Evolutionary conservation across 2,888 invertebrate genomes (phyloP).

Genomic region (Meteorus colon): DNA sequence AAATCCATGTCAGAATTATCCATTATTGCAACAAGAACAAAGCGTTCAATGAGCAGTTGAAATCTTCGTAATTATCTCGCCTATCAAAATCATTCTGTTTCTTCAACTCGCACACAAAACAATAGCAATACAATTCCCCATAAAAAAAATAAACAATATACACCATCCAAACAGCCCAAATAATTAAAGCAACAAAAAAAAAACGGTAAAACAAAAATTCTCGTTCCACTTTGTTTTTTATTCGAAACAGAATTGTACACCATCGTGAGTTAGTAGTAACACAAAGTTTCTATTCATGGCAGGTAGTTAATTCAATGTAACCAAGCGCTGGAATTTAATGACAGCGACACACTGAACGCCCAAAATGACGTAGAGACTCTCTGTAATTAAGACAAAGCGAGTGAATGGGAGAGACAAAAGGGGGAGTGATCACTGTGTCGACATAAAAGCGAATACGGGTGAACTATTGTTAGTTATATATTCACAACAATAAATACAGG

Average conservation of each 20-base stretch:
- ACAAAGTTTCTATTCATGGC: background rate
- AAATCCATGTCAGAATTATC: background rate
- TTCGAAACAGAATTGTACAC: background rate
- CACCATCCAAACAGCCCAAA: too few relatives aligned
- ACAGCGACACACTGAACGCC: constrained; percentile 46
- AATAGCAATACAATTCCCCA: background rate
- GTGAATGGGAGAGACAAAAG: constrained; percentile 18
- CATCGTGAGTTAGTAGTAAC: background rate
- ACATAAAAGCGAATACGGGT: constrained; percentile 22
- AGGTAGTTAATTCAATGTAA: constrained; percentile 25
- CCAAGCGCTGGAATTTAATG: constrained; percentile 41
- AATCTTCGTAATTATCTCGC: background rate
- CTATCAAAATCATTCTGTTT: background rate
- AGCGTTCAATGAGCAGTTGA: constrained; percentile 2
- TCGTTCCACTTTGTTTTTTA: background rate
- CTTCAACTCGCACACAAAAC: too few relatives aligned
- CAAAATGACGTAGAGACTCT: constrained; percentile 46
- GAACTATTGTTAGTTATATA: constrained; percentile 35
- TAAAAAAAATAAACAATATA: background rate
- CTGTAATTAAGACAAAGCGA: constrained; percentile 49
- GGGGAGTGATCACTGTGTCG: too few relatives aligned
- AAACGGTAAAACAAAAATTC: background rate
- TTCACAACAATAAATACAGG: constrained; percentile 51
- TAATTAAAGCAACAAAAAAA: background rate
- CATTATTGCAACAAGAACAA: background rate